phyloP scores from a whole-genome alignment of 2,888 invertebrate species.

The Drosophila putrida region DNA sequence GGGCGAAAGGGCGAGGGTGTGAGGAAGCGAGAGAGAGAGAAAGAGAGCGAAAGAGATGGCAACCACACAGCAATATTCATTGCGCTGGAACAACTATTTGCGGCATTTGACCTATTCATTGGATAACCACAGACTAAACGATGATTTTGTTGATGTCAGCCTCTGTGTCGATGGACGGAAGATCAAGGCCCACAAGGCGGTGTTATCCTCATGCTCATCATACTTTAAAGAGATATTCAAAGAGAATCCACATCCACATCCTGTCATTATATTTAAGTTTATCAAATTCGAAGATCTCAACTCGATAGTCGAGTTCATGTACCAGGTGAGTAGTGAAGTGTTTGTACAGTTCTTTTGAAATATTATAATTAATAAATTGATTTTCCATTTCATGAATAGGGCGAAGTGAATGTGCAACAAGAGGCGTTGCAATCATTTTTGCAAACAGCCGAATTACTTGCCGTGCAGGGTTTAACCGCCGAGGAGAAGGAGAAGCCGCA shows the following conservation, averaged over 20 bases:
- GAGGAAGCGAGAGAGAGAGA: not conserved
- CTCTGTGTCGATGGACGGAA: slow-evolving; percentile 93
- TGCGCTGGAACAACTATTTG: slow-evolving; percentile 95
- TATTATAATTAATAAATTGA: not conserved
- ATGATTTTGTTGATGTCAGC: slow-evolving; percentile 93
- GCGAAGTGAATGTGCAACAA: slow-evolving; percentile 93
- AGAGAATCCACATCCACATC: slow-evolving; percentile 93
- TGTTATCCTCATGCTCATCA: slow-evolving; percentile 93
- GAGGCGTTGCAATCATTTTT: slow-evolving; percentile 92
- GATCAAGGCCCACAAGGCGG: slow-evolving; percentile 93
- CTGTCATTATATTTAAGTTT: slow-evolving; percentile 92
- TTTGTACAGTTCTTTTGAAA: not conserved
- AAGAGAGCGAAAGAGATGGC: slow-evolving; percentile 84
- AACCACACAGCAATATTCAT: slow-evolving; percentile 92
- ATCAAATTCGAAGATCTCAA: slow-evolving; percentile 92
- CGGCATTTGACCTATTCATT: slow-evolving; percentile 92
- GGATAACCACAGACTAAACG: slow-evolving; percentile 89
- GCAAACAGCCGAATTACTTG: slow-evolving; percentile 91
- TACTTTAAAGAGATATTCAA: slow-evolving; percentile 91
- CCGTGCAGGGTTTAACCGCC: slow-evolving; percentile 91
- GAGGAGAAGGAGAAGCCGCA: slow-evolving; percentile 85
- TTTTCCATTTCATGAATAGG: slow-evolving; percentile 83
- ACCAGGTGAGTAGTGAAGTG: slow-evolving; percentile 85
- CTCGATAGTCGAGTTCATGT: slow-evolving; percentile 93
- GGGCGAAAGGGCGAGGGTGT: not conserved